phyloP scores from a whole-genome alignment of 2,888 invertebrate species.

The Elysia crispata region DNA sequence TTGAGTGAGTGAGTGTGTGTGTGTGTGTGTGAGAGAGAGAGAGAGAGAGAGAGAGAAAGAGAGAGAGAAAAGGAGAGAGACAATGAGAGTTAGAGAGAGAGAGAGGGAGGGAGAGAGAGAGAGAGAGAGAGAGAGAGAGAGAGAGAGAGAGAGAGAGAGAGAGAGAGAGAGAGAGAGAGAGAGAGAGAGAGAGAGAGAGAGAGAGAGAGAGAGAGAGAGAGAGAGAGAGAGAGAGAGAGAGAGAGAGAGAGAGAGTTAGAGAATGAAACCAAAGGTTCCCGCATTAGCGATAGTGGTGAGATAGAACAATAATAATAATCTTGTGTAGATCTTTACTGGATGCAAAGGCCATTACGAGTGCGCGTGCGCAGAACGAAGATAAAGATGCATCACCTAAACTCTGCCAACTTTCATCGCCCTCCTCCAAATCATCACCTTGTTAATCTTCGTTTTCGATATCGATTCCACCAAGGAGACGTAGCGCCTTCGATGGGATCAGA shows the following conservation, averaged over 20 bases:
- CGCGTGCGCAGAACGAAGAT: too few relatives aligned
- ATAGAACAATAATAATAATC: too few relatives aligned
- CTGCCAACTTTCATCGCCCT: neutral
- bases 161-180: neutral
- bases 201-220: neutral
- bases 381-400: neutral
- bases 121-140: neutral
- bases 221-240: neutral
- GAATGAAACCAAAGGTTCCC: too few relatives aligned
- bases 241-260: neutral
- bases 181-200: neutral
- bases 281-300: too few relatives aligned
- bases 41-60: too few relatives aligned
- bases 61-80: too few relatives aligned
- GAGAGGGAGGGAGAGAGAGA: too few relatives aligned
- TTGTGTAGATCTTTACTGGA: too few relatives aligned
- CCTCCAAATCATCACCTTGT: neutral
- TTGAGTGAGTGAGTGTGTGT: too few relatives aligned
- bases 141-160: conserved; percentile 5
- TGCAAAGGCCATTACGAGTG: too few relatives aligned
- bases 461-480: neutral
- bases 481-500: neutral
- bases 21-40: too few relatives aligned
- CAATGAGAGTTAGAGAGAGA: too few relatives aligned
- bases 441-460: neutral